These are phyloP conservation scores for Drosophila mauritiana DNA, from an alignment of 1,140 invertebrate genomes.

Conservation along the genomic window DNA sequence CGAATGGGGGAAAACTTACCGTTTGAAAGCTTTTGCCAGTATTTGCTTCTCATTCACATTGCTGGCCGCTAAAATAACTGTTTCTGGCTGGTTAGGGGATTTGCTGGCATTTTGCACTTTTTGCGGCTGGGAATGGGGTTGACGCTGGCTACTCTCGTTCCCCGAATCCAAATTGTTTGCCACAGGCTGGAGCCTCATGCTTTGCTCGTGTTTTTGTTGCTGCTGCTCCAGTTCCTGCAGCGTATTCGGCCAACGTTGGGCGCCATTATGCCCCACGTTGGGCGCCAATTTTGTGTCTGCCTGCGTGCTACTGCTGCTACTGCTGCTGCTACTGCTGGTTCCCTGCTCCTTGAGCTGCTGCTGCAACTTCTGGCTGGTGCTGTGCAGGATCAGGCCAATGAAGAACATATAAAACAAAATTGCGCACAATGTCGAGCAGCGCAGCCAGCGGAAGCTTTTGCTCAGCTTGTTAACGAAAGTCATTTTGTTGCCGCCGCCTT, in stretches of 20 bases:
- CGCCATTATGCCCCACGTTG: conserved; percentile 51
- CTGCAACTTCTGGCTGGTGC: conserved; percentile 79
- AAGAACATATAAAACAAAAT: conserved; percentile 85
- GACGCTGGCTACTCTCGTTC: conserved; percentile 10
- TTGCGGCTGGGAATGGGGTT: neutral
- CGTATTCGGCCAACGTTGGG: conserved; percentile 43
- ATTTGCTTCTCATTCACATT: conserved; percentile 84
- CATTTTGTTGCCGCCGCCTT: conserved; percentile 65
- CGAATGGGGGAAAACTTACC: conserved; percentile 60
- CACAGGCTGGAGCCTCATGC: conserved; percentile 35
- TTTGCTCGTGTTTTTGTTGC: conserved; percentile 33
- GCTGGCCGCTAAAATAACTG: conserved; percentile 83
- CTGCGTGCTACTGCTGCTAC: conserved; percentile 14
- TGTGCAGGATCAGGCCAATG: conserved; percentile 83
- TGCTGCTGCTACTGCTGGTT: conserved; percentile 34
- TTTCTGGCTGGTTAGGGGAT: conserved; percentile 72
- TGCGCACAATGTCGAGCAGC: conserved; percentile 82
- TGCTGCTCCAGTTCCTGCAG: conserved; percentile 56
- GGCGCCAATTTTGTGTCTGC: conserved; percentile 44
- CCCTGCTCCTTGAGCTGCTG: conserved; percentile 54
- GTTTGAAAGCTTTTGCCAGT: conserved; percentile 83
- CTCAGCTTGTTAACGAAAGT: conserved; percentile 84
- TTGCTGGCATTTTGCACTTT: conserved; percentile 60
- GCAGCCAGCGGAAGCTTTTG: conserved; percentile 83
- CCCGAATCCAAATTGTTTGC: conserved; percentile 61